Conservation (phyloP, 2,888 invertebrate species). For the Torymus aiolomorphi region DNA sequence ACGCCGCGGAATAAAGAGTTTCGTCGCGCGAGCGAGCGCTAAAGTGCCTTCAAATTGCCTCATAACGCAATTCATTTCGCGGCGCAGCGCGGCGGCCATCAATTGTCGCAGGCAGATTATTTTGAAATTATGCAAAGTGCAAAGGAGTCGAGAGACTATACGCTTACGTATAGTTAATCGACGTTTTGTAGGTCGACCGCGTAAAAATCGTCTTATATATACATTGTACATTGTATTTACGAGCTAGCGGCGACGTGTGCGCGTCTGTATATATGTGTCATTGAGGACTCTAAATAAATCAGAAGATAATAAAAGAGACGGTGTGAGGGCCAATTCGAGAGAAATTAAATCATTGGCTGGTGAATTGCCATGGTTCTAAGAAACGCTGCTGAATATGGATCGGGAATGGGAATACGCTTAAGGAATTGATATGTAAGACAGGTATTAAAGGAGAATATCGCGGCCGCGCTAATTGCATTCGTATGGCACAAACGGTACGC, state of each 20-base stretch:
- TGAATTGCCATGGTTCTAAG: too few species aligned
- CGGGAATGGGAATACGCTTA: conserved; percentile 33
- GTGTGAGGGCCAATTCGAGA: too few species aligned
- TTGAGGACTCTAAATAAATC: too few species aligned
- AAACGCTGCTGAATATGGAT: too few species aligned
- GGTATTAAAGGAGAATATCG: too few species aligned
- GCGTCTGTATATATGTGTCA: too few species aligned
- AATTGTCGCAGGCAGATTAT: neutral
- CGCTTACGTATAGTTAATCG: too few species aligned
- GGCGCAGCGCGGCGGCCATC: neutral
- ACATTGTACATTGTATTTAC: conserved; percentile 2
- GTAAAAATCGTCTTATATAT: neutral
- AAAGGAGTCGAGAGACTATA: too few species aligned
- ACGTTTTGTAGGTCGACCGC: conserved; percentile 1
- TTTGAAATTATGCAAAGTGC: conserved; percentile 4
- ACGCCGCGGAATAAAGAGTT: neutral
- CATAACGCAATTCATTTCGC: neutral
- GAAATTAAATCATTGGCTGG: too few species aligned
- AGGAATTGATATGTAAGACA: neutral
- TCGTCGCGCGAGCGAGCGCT: neutral
- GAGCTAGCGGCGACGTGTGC: neutral
- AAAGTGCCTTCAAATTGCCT: neutral
- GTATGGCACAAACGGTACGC: too few species aligned
- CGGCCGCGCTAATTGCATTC: too few species aligned
- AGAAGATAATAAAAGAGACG: too few species aligned